A percentile compares a stretch with the other conserved stretches of the same genome.
Evolutionary conservation across 2,797 vertebrate species (phyloP).

Genomic region (Syngnathus acus): DNA sequence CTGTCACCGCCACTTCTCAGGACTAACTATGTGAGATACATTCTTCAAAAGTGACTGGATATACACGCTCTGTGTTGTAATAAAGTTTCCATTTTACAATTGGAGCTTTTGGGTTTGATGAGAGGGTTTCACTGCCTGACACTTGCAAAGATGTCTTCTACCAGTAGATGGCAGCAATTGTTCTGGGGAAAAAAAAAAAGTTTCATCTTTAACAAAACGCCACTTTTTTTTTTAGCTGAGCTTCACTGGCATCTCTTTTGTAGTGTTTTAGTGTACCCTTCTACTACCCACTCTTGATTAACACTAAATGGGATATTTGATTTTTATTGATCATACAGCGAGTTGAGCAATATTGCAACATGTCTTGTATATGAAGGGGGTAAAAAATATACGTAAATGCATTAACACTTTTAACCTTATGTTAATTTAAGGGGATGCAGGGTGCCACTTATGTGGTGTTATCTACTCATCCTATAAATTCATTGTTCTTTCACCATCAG

Average conservation of each 20-base stretch:
- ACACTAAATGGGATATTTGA: too few species aligned
- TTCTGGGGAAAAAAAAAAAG: too few species aligned
- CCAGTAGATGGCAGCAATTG: constrained; percentile 45
- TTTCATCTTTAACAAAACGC: background rate
- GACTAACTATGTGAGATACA: constrained; percentile 38
- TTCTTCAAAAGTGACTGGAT: constrained; percentile 49
- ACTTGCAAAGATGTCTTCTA: background rate
- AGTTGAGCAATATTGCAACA: too few species aligned
- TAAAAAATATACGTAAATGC: too few species aligned
- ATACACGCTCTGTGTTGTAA: constrained; percentile 50
- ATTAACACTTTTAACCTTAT: too few species aligned
- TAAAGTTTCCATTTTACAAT: constrained; percentile 58
- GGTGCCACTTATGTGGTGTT: background rate
- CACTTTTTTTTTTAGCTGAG: background rate
- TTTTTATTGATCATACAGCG: too few species aligned
- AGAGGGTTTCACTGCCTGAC: background rate
- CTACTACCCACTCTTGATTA: too few species aligned
- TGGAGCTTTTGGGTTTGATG: background rate
- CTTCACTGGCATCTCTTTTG: background rate
- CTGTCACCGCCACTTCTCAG: constrained; percentile 38
- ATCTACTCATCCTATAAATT: background rate
- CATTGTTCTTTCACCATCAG: too few species aligned
- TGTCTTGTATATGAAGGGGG: too few species aligned
- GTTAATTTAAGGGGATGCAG: too few species aligned
- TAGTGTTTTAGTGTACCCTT: too few species aligned